phyloP scores from a whole-genome alignment of 2,113 vertebrate species.

The Vanacampus margaritifer region DNA sequence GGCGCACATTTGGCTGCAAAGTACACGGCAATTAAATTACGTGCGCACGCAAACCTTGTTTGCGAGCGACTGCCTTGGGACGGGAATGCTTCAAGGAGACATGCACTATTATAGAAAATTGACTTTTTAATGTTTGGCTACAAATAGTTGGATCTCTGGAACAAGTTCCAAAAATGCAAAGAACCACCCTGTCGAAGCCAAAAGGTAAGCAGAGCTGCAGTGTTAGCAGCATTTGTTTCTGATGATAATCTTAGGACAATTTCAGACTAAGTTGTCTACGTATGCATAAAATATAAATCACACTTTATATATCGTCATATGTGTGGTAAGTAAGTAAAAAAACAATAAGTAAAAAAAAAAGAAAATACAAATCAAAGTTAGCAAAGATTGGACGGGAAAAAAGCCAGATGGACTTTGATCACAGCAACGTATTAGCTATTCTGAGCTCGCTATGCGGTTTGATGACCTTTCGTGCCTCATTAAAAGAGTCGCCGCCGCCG shows the following conservation, averaged over 20 bases:
- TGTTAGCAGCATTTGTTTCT: too few relatives aligned
- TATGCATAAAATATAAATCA: too few relatives aligned
- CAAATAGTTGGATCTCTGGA: neutral
- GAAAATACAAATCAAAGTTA: neutral
- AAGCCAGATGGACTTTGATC: neutral
- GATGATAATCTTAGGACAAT: too few relatives aligned
- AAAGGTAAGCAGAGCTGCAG: too few relatives aligned
- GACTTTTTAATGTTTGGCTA: neutral
- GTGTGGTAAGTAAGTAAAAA: too few relatives aligned
- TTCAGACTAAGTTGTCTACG: too few relatives aligned
- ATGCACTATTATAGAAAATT: neutral
- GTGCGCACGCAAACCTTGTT: neutral
- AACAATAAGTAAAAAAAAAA: too few relatives aligned
- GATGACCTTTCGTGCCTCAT: conserved; percentile 51
- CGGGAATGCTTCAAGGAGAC: neutral
- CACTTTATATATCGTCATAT: too few relatives aligned
- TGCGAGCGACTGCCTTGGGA: neutral
- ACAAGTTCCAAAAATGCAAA: neutral
- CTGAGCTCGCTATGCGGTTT: neutral
- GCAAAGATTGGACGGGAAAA: neutral
- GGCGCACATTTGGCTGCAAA: conserved; percentile 58
- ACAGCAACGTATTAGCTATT: neutral
- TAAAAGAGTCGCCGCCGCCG: conserved; percentile 31
- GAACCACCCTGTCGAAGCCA: too few relatives aligned
- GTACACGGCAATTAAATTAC: conserved; percentile 62